phyloP scores from a whole-genome alignment of 2,888 invertebrate genomes.

The Allophyes oxyacanthae region DNA sequence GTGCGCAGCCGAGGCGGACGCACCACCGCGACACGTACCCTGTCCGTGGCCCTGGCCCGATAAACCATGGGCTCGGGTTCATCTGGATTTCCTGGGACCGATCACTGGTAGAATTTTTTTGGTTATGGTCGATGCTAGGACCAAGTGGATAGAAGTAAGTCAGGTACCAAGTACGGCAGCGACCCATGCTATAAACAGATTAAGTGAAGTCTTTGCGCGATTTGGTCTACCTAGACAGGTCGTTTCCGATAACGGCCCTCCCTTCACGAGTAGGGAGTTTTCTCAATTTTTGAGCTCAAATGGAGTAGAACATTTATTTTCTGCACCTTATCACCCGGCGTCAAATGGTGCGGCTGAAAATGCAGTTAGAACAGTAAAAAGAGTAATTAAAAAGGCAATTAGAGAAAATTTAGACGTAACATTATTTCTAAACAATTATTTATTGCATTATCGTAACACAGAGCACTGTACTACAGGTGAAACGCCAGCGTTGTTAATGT shows the following conservation, averaged over 20 bases:
- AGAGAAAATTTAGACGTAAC: slow-evolving; percentile 17
- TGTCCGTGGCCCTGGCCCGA: slow-evolving; percentile 23
- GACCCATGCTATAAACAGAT: background rate
- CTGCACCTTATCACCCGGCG: too few species aligned
- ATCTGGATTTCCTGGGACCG: slow-evolving; percentile 45
- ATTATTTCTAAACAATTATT: background rate
- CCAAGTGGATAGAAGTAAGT: slow-evolving; percentile 39
- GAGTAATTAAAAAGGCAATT: slow-evolving; percentile 39
- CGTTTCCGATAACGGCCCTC: too few species aligned
- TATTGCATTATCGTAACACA: background rate
- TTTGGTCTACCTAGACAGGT: background rate
- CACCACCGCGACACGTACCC: slow-evolving; percentile 45
- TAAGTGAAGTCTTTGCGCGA: slow-evolving; percentile 5
- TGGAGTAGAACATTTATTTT: too few species aligned
- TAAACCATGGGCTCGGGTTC: slow-evolving; percentile 25
- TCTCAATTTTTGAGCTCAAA: too few species aligned
- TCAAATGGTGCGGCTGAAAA: too few species aligned
- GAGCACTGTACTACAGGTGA: slow-evolving; percentile 1
- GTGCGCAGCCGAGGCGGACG: slow-evolving; percentile 10
- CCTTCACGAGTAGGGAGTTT: too few species aligned
- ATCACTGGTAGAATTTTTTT: slow-evolving; percentile 29
- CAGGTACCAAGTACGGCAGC: slow-evolving; percentile 8
- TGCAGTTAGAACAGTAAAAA: too few species aligned
- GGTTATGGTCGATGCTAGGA: slow-evolving; percentile 31
- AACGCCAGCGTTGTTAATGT: slow-evolving; percentile 9